A percentile compares a stretch with the other conserved stretches of the same genome.
Evolutionary conservation across 1,140 invertebrate species (phyloP).

Genomic region (Gryon sp.): DNA sequence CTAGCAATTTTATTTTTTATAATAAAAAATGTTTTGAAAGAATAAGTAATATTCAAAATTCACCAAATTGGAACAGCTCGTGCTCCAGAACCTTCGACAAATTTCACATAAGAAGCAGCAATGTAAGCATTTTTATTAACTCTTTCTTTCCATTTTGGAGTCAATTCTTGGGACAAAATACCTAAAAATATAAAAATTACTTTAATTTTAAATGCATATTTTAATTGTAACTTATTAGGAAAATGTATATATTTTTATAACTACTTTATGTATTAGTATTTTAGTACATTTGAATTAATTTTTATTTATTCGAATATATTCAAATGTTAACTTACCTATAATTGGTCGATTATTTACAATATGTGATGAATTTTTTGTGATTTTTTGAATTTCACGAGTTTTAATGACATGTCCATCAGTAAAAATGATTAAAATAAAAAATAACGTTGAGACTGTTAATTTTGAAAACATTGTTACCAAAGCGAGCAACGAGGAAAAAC

Average conservation of each 20-base stretch:
- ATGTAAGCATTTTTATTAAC: conserved; percentile 84
- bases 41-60: too few species aligned
- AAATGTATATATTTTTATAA: too few species aligned
- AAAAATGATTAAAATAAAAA: too few species aligned
- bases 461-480: conserved; percentile 13
- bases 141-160: conserved; percentile 77
- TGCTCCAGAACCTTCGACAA: conserved; percentile 89
- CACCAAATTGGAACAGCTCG: conserved; percentile 91
- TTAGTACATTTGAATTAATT: neutral
- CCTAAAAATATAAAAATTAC: conserved; percentile 73
- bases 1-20: neutral
- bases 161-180: conserved; percentile 82
- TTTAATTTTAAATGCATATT: neutral
- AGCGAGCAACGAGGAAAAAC: too few species aligned
- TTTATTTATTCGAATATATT: neutral
- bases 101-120: conserved; percentile 92
- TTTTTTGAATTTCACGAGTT: too few species aligned
- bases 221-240: neutral
- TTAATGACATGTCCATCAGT: too few species aligned
- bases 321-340: conserved; percentile 18
- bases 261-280: too few species aligned
- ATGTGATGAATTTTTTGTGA: too few species aligned
- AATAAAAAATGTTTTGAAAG: conserved; percentile 1
- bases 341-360: conserved; percentile 26
- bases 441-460: neutral